Base-by-base conservation (phyloP, 2,113 vertebrate genomes). In the Caranx ignobilis region DNA sequence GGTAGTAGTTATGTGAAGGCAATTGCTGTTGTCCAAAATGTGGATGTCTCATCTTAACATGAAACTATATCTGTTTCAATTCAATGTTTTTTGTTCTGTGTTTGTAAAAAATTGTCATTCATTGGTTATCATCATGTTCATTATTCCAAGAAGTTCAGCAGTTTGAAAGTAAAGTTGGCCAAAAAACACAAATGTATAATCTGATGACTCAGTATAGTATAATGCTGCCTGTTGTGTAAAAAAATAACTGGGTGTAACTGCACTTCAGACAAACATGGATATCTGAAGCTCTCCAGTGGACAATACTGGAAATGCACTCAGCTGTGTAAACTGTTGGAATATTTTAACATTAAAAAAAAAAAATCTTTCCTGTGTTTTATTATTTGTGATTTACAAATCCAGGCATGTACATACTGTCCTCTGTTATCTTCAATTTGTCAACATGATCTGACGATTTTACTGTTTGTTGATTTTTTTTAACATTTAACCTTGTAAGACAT, bases 221-320 rank as follows among this genome's bases (percentile, higher is more conserved):
- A 26, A 26, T 26, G 26, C 26, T 26, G 26, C 26, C 26, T 26
- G 26, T 26, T 26, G 26, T 26, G 26, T 26, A 26, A 26, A 26
- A 26, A 26, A 26, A 26, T 26, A 26, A 26, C 26, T 26, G 26
- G 26, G 26, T 26, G 26, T 26, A 26, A 37, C 39, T 39, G 6
- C 18, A n/a, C 0, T 21, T 11, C 7, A 8, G 43, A 16, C 21
- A 61, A 32, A 79, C 16, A 19, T 70, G 35, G 68, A 26, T 37
- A 8, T 74, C 15, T 83, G 37, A 16, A 19, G 48, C 73, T 12
- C 74, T 86, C 85, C 88, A 57, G 75, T 79, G 80, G 87, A 48
- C 39, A 56, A 0, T 32, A n/a, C 4, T 13, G 8, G 45, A 64
- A 81, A 3, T 75, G 50, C 72, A 77, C 11, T 16, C 34, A 64